Evolutionary conservation across 35 echinoderm and acorn worm species (phyloP), one percentile per base, ranked within the genome.

Genomic region (Apostichopus californicus): DNA sequence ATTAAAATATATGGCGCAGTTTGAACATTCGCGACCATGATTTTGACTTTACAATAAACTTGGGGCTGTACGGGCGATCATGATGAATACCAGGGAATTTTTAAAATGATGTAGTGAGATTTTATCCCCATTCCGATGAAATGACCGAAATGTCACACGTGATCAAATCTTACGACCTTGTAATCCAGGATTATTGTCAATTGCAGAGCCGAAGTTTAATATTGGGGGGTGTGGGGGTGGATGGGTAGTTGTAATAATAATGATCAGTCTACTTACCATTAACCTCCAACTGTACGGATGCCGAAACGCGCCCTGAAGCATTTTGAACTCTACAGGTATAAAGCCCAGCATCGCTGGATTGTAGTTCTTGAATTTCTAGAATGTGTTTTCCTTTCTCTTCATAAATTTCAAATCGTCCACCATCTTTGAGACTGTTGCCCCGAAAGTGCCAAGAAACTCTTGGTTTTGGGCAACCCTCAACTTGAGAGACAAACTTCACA

Each of bases 281-380:
- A 12, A 99, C 97, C 55, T 90, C 89, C 9, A 99, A 88, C 68
- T 99, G 92, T 21, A 89, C 93, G 6, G 92, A 92, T 56, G 97
- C 91, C 24, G 91, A 94, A 6, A 89, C 83, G 89, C 95, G 90
- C 60, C 97, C 97, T 18, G 91, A 92, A 57, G 95, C 90, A 78
- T 99, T 99, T 58, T 94, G 80, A 11, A 94, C 77, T 72, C 93
- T 89, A 73, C 97, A 99, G 2, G 97, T 99, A 60, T 99, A 99
- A 12, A 96, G 23, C 73, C 97, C 97, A 77, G 93, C 93, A 79
- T 98, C 97, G 13, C 78, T 87, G 4, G 71, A 25, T 21, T 87
- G 87, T 57, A 98, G 75, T 66, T 98, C 93, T 89, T 83, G 82
- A 15, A 98, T 98, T 77, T 96, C 93, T 58, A 98, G 84, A 26